Conservation (phyloP, 2,888 invertebrate genomes). For the Amorpha juglandis region DNA sequence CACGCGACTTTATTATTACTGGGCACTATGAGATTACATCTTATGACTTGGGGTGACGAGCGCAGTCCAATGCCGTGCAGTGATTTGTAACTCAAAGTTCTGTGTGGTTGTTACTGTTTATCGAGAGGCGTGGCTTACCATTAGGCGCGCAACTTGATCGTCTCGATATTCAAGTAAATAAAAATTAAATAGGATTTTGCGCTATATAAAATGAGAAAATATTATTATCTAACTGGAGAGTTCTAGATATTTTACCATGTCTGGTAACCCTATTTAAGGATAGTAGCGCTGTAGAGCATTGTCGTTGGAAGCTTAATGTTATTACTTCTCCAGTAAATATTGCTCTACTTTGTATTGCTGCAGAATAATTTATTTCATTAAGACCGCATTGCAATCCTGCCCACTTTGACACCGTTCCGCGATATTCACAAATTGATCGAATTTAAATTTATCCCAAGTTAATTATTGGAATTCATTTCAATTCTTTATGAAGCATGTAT, state of each 20-base stretch:
- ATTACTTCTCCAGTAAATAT: conserved; percentile 47
- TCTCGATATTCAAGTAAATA: too few species aligned
- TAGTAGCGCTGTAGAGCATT: not conserved
- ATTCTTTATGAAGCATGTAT: conserved; percentile 17
- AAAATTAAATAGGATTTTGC: too few species aligned
- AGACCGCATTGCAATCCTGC: conserved; percentile 20
- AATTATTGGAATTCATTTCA: conserved; percentile 27
- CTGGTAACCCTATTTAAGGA: conserved; percentile 14
- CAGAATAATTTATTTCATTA: conserved; percentile 32
- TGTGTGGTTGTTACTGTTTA: too few species aligned
- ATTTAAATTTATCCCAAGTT: conserved; percentile 11
- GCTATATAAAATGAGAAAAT: not conserved
- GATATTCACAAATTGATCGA: conserved; percentile 11
- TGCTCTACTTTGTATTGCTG: conserved; percentile 40
- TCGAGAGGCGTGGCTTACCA: too few species aligned
- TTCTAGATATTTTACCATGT: not conserved
- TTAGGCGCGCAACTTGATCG: too few species aligned
- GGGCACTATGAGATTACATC: too few species aligned
- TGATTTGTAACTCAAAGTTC: too few species aligned
- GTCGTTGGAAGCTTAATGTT: conserved; percentile 34
- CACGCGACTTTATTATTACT: too few species aligned
- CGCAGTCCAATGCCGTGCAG: too few species aligned
- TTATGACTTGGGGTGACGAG: too few species aligned
- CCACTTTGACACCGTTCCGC: not conserved
- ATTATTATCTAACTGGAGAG: not conserved